Conservation (phyloP, 2,113 vertebrate species). For the Pionites leucogaster region DNA sequence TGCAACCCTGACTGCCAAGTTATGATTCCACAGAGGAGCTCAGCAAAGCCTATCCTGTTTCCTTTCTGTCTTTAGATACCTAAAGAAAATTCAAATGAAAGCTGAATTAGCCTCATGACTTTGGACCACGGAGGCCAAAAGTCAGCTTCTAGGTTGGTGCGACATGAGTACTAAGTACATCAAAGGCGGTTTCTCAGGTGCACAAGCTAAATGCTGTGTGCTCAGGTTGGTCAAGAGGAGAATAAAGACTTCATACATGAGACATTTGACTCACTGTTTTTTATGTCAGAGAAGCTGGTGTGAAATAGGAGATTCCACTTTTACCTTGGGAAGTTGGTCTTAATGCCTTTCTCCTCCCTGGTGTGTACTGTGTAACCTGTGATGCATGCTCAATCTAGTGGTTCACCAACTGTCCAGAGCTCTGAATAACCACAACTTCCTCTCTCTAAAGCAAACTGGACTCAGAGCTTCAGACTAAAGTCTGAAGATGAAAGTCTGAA, state of each 20-base stretch:
- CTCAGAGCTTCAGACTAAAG: not conserved
- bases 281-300: not conserved
- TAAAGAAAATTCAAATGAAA: not conserved
- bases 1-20: not conserved
- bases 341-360: not conserved
- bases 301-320: not conserved
- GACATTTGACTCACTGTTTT: not conserved
- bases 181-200: not conserved
- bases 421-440: not conserved
- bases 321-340: not conserved
- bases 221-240: not conserved
- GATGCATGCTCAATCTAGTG: not conserved
- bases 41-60: not conserved
- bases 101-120: not conserved
- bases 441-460: not conserved
- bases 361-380: not conserved
- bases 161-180: not conserved
- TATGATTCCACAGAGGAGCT: not conserved
- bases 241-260: not conserved
- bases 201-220: not conserved
- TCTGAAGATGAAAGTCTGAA: not conserved
- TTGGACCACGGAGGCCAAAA: not conserved
- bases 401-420: not conserved
- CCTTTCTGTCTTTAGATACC: not conserved
- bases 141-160: not conserved